phyloP scores from a whole-genome alignment of 1,140 invertebrate species.

The Aphidius gifuensis region DNA sequence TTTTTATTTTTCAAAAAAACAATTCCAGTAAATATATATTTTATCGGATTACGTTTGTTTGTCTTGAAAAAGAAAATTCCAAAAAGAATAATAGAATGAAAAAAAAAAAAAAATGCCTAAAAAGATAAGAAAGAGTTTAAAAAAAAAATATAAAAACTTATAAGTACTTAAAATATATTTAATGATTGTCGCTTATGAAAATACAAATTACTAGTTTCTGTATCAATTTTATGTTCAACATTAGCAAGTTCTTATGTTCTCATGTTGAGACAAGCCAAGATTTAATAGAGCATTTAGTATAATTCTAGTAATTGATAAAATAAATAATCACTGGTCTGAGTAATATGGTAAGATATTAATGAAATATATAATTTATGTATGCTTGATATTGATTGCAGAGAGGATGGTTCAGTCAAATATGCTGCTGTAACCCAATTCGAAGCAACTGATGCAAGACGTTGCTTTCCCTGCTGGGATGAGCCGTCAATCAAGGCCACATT shows the following conservation, averaged over 20 bases:
- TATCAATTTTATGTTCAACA: conserved; percentile 57
- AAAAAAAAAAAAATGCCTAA: not conserved
- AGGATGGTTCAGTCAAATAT: conserved; percentile 73
- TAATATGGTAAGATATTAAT: conserved; percentile 25
- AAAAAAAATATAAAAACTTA: not conserved
- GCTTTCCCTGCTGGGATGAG: conserved; percentile 98
- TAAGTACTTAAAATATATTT: too few relatives aligned
- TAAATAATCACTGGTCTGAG: conserved; percentile 16
- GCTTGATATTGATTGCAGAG: conserved; percentile 49
- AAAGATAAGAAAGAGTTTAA: not conserved
- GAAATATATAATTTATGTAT: conserved; percentile 9
- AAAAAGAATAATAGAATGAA: not conserved
- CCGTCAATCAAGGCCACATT: conserved; percentile 94
- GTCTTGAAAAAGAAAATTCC: too few relatives aligned
- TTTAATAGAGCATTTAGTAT: conserved; percentile 60
- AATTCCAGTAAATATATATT: too few relatives aligned
- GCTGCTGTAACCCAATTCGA: conserved; percentile 92
- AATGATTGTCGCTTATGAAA: conserved; percentile 19
- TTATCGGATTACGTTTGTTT: too few relatives aligned
- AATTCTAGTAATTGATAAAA: conserved; percentile 47
- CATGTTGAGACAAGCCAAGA: conserved; percentile 66
- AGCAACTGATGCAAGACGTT: conserved; percentile 86
- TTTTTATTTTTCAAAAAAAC: too few relatives aligned
- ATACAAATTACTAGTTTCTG: conserved; percentile 51
- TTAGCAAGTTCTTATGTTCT: conserved; percentile 61